These are phyloP conservation scores for Chouioia cunea DNA, from an alignment of 2,888 invertebrate genomes.

Conservation along the genomic window DNA sequence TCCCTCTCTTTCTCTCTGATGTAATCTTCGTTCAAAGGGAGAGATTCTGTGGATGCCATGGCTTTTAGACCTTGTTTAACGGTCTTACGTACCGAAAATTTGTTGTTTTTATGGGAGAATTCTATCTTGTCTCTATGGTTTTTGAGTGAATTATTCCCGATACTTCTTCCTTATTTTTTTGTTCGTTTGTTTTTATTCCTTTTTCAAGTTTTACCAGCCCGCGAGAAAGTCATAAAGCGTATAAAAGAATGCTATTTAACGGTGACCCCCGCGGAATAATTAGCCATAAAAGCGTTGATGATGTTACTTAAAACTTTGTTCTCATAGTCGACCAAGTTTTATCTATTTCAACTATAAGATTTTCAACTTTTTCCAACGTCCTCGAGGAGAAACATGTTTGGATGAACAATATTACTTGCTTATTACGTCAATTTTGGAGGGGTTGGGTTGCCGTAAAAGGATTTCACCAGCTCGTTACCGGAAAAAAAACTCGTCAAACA, in stretches of 20 bases:
- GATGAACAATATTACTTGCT: no score
- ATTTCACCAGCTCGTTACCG: no score
- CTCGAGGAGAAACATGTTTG: no score
- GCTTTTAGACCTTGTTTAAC: not conserved
- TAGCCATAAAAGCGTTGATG: constrained; percentile 26
- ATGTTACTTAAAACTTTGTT: constrained; percentile 15
- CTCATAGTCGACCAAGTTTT: constrained; percentile 1
- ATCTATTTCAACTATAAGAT: constrained; percentile 3
- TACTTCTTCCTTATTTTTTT: not conserved
- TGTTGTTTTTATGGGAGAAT: constrained; percentile 1
- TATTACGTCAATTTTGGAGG: no score
- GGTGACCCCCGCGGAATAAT: constrained; percentile 3
- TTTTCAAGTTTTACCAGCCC: constrained; percentile 3
- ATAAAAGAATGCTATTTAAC: constrained; percentile 13
- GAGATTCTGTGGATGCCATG: not conserved
- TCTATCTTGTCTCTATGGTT: not conserved
- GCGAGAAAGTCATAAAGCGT: constrained; percentile 5
- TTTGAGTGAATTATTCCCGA: constrained; percentile 22
- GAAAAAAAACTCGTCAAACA: no score
- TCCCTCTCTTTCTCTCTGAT: not conserved
- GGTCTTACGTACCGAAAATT: not conserved
- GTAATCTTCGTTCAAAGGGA: not conserved
- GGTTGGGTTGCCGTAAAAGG: no score
- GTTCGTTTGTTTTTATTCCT: not conserved
- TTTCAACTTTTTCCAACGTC: no score